Evolutionary conservation across 1,140 invertebrate genomes (phyloP).

Genomic region (Akabosia matsudoensis): DNA sequence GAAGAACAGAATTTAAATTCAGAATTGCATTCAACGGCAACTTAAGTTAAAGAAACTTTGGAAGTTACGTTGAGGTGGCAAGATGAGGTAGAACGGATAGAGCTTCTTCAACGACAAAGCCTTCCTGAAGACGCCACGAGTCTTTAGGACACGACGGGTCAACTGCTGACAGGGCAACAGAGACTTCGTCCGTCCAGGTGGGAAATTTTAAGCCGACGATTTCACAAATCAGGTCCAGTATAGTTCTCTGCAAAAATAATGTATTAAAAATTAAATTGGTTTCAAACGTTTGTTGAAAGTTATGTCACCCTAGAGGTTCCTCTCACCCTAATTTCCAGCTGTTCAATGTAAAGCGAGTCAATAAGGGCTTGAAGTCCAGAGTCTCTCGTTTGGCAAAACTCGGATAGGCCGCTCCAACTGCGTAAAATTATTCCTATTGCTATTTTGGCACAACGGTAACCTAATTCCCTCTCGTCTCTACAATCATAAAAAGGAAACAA

Average conservation of each 20-base stretch:
- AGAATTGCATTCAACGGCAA: neutral
- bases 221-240: slow-evolving; percentile 87
- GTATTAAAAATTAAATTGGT: neutral
- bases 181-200: slow-evolving; percentile 86
- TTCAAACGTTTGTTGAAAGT: neutral
- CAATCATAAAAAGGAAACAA: slow-evolving; percentile 37
- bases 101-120: slow-evolving; percentile 87
- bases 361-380: slow-evolving; percentile 71
- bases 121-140: slow-evolving; percentile 81
- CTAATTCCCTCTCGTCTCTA: slow-evolving; percentile 75
- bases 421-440: slow-evolving; percentile 79
- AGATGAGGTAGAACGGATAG: slow-evolving; percentile 75
- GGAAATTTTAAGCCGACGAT: slow-evolving; percentile 78
- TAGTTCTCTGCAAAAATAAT: slow-evolving; percentile 66
- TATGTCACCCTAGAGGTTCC: neutral
- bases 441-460: slow-evolving; percentile 76
- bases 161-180: slow-evolving; percentile 76
- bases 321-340: slow-evolving; percentile 79
- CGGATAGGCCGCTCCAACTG: slow-evolving; percentile 83
- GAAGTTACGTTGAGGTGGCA: slow-evolving; percentile 60
- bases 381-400: slow-evolving; percentile 65
- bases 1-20: slow-evolving; percentile 39
- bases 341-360: slow-evolving; percentile 79
- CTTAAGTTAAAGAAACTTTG: neutral
- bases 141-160: slow-evolving; percentile 74